Conservation (phyloP, 2,888 invertebrate species). For the Bellardia pandia region DNA sequence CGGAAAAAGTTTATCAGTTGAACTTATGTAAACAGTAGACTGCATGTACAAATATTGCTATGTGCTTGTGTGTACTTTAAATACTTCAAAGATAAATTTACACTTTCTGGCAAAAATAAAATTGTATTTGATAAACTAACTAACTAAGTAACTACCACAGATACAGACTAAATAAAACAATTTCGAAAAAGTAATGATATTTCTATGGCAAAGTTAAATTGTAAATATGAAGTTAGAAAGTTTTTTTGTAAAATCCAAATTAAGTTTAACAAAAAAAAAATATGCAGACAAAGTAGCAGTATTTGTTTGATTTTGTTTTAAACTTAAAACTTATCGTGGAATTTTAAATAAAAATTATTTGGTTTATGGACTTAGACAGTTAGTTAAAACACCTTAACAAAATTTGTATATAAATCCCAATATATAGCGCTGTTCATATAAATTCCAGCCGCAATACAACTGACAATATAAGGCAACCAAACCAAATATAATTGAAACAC, state of each 20-base stretch:
- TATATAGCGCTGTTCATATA: too few relatives aligned
- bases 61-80: not conserved
- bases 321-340: not conserved
- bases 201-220: slow-evolving; percentile 22
- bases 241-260: slow-evolving; percentile 5
- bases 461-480: too few relatives aligned
- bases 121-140: not conserved
- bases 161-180: not conserved
- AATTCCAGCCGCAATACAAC: too few relatives aligned
- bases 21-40: slow-evolving; percentile 24
- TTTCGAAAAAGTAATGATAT: not conserved
- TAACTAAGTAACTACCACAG: not conserved
- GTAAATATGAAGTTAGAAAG: slow-evolving; percentile 13
- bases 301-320: not conserved
- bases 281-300: not conserved
- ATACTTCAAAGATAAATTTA: slow-evolving; percentile 22
- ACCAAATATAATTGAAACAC: too few relatives aligned
- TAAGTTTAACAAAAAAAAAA: not conserved
- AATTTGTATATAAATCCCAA: too few relatives aligned
- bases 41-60: not conserved
- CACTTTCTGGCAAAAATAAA: not conserved
- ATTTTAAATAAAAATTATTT: not conserved
- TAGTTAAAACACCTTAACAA: not conserved
- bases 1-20: not conserved
- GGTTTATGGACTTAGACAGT: not conserved